Evolutionary conservation across 2,797 vertebrate species (phyloP).

Genomic region (Sebastiscus albofasciatus): DNA sequence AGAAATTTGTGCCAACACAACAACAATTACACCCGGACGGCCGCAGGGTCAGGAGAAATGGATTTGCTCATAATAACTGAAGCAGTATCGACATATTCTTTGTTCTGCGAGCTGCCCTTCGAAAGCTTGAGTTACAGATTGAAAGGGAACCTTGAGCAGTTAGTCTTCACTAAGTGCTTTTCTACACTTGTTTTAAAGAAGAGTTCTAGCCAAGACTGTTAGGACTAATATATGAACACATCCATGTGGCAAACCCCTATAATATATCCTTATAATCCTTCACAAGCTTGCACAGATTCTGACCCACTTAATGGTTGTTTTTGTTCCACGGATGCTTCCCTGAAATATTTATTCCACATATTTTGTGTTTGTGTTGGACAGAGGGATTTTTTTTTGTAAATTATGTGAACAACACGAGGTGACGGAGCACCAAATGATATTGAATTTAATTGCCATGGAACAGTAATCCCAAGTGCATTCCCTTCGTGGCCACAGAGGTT

Average conservation of each 20-base stretch:
- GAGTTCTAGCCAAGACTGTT: constrained; percentile 24
- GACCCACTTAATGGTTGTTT: constrained; percentile 27
- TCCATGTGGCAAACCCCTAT: neutral
- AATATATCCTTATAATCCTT: neutral
- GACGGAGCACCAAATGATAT: constrained; percentile 39
- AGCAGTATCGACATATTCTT: constrained; percentile 70
- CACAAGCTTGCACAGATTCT: constrained; percentile 38
- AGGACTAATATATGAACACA: constrained; percentile 22
- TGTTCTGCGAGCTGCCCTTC: constrained; percentile 51
- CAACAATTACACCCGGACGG: constrained; percentile 56
- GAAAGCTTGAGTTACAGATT: constrained; percentile 54
- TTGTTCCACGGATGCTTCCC: constrained; percentile 10
- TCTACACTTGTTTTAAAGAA: constrained; percentile 43
- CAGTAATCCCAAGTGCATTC: constrained; percentile 54
- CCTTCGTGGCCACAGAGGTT: constrained; percentile 59
- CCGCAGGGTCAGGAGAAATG: constrained; percentile 66
- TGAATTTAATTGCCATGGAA: constrained; percentile 48
- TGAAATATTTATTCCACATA: constrained; percentile 50
- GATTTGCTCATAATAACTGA: constrained; percentile 73
- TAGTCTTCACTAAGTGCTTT: constrained; percentile 64
- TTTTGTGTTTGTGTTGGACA: constrained; percentile 36
- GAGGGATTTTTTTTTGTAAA: constrained; percentile 25
- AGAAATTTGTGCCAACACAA: constrained; percentile 67
- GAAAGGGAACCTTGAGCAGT: constrained; percentile 57
- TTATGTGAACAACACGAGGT: constrained; percentile 26